Percentiles rank a stretch among this genome's conserved stretches.
Conservation (phyloP, 2,113 vertebrate species). For the Psettodes erumei region DNA sequence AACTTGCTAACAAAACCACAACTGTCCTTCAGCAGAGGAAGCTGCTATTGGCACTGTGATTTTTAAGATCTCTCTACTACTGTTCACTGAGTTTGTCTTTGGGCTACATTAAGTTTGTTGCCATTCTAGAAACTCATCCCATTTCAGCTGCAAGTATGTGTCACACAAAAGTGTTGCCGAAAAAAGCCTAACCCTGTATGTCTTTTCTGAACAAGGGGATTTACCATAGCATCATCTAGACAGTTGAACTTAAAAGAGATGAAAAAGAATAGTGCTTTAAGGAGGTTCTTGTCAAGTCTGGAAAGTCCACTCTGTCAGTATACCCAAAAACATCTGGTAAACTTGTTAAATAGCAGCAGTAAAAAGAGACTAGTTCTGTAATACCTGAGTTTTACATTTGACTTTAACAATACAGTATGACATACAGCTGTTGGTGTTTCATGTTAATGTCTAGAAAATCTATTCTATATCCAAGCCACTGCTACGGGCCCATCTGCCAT, state of each 20-base stretch:
- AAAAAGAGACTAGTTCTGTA: background rate
- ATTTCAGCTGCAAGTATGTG: background rate
- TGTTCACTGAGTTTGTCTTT: background rate
- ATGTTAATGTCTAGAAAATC: background rate
- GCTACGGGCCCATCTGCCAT: too few species aligned
- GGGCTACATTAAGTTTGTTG: background rate
- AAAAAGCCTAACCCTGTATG: background rate
- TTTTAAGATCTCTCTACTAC: background rate
- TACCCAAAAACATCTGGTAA: conserved; percentile 1
- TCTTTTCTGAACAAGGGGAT: background rate
- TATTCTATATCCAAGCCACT: too few species aligned
- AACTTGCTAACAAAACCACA: background rate
- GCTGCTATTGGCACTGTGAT: background rate
- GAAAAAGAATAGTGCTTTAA: background rate
- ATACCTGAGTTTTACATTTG: background rate
- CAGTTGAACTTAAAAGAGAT: background rate
- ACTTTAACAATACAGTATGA: background rate
- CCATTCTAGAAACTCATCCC: background rate
- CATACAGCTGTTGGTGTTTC: conserved; percentile 13
- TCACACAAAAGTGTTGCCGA: background rate
- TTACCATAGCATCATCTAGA: background rate
- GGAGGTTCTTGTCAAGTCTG: background rate
- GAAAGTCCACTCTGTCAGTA: background rate
- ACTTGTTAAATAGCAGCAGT: background rate
- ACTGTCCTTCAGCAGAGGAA: background rate